Conservation (phyloP, 2,113 vertebrate species). For the Apaloderma vittatum region DNA sequence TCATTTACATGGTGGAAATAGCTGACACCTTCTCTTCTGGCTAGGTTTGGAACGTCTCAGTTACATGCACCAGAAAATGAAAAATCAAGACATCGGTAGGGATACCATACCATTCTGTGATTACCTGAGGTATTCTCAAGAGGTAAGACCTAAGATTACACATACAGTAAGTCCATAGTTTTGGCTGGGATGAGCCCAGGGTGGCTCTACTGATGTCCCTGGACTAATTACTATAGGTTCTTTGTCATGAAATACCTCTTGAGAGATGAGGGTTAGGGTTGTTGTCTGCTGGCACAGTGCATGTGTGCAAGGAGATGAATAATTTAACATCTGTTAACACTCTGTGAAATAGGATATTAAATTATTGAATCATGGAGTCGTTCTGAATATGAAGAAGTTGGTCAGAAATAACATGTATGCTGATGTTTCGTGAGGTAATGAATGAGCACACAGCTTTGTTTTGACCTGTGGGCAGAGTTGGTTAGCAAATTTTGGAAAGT, state of each 20-base stretch:
- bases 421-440: not conserved
- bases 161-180: not conserved
- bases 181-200: not conserved
- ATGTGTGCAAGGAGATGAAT: not conserved
- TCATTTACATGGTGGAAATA: not conserved
- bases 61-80: slow-evolving; percentile 78
- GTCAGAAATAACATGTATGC: not conserved
- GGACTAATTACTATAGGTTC: not conserved
- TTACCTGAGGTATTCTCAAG: slow-evolving; percentile 60
- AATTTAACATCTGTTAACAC: not conserved
- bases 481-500: not conserved
- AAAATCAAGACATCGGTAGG: slow-evolving; percentile 50
- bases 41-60: slow-evolving; percentile 85
- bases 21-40: slow-evolving; percentile 32
- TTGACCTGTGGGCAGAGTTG: not conserved
- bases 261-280: not conserved
- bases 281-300: not conserved
- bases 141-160: slow-evolving; percentile 68
- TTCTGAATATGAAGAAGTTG: not conserved
- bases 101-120: slow-evolving; percentile 63
- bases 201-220: not conserved
- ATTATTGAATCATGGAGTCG: not conserved
- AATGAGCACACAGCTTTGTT: not conserved
- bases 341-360: not conserved
- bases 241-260: not conserved